Evolutionary conservation across 2,888 invertebrate genomes (phyloP).

Genomic region (Ceramica pisi): DNA sequence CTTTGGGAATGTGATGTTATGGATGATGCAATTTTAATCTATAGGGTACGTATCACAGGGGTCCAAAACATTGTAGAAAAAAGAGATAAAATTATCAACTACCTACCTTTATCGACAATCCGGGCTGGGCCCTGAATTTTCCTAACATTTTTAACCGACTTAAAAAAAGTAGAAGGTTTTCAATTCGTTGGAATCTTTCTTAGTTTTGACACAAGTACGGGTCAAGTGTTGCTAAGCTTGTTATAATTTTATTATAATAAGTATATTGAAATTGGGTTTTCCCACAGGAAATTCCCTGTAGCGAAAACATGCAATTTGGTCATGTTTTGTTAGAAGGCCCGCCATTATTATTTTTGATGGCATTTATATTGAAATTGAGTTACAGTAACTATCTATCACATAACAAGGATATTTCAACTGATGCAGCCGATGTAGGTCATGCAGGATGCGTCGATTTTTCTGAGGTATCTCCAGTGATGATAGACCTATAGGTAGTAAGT

Average conservation of each 20-base stretch:
- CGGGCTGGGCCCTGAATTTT: not conserved
- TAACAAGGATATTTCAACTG: not conserved
- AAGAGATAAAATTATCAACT: not conserved
- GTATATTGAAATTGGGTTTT: not conserved
- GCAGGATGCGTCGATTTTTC: not conserved
- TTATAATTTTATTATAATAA: not conserved
- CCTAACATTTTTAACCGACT: not conserved
- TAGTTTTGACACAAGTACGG: too few relatives aligned
- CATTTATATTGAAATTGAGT: not conserved
- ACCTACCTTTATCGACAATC: not conserved
- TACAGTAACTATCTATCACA: not conserved
- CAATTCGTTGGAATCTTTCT: too few relatives aligned
- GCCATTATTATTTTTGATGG: not conserved
- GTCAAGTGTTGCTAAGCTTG: not conserved
- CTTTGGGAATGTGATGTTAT: not conserved
- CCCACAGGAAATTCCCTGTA: not conserved
- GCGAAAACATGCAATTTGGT: not conserved
- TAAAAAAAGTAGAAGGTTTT: too few relatives aligned
- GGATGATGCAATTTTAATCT: conserved; percentile 49
- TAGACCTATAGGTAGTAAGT: not conserved
- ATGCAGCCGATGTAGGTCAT: too few relatives aligned
- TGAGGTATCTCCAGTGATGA: not conserved
- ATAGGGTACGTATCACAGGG: conserved; percentile 24
- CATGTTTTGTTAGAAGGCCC: conserved; percentile 2
- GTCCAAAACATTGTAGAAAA: not conserved